Evolutionary conservation across 2,888 invertebrate species (phyloP), one percentile per base, ranked within the genome.

Genomic region (Phengaris alcon): DNA sequence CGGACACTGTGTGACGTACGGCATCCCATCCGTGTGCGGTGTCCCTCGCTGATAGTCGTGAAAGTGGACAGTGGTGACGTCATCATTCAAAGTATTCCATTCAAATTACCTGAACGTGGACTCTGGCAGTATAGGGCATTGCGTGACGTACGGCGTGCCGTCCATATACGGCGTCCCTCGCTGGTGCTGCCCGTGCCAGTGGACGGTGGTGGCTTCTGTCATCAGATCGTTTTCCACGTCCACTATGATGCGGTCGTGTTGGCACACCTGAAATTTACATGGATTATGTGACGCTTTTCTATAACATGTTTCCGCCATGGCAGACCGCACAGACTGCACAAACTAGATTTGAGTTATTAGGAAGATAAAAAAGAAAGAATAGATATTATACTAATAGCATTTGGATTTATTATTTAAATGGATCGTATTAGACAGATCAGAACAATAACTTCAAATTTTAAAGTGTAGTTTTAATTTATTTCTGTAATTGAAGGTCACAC

Each of bases 141-240:
- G 98, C 0, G 97, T 97, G 9, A 98, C 95, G 78, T 95, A 96
- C 0, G 98, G 97, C 0, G 97, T 97, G 0, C 98, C 98, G 80
- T 98, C 98, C 97, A 97, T 97, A 84, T 96, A 97, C 0, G 97
- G 97, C 0, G 95, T 95, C 0, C 94, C 94, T 74, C 91, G 89
- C 87, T 97, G 97, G 84, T 97, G 97, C 83, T 97, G 95, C 0
- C 98, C 98, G 84, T 98, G 98, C 98, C 98, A 98, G 84, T 98
- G 98, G 35, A 98, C 95, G 0, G 97, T 96, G 0, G 97, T 97
- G 44, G 96, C 96, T 84, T 97, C 97, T 0, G 96, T 96, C 84
- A 95, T 94, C 86, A 98, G 86, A 77, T 95, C 94, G 84, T 98
- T 98, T 79, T 95, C 95, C 8, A 98, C 96, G 83, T 98, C 97